Evolutionary conservation across 2,797 vertebrate species (phyloP), one percentile per base, ranked within the genome.

Genomic region (Gouania willdenowi): DNA sequence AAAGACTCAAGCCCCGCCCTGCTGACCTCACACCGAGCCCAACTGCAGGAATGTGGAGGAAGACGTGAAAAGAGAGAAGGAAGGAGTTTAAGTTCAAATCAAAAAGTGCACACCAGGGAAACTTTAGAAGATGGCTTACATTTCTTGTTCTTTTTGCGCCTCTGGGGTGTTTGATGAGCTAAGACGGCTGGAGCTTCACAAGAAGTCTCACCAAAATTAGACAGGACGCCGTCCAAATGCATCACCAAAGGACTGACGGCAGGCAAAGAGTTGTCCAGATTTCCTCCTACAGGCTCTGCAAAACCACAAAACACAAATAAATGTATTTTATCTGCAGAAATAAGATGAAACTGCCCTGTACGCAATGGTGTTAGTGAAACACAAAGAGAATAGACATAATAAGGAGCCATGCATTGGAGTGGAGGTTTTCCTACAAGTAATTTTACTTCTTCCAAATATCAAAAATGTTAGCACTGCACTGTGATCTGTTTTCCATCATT

Each of bases 1-100:
- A 87, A 37, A 96, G 91, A 76, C 76, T 78, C 57, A 84, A 76
- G 70, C 71, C 81, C 59, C 72, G 62, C 71, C 79, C 74, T 18
- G 64, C 69, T 32, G 74, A 66, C 48, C 76, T 81, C 30, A 83
- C 56, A 77, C 81, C 77, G 79, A 82, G 39, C 61, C 57, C 45
- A 85, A 86, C 87, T 91, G 83, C 38, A 46, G 63, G 76, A 53
- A 81, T 0, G 60, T 71, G 71, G 59, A 24, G 57, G 8, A 41
- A 52, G 56, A 63, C 62, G 57, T 14, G 21, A 31, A 18, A 32
- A 10, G 5, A 65, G 27, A 28, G 9, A 9, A 6, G 3, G 26
- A 32, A 3, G 15, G 27, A 33, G 41, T 17, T n/a, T 20, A 19
- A 20, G 20, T 5, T 6, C 1, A 4, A 22, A 55, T 37, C 42